Evolutionary conservation across 1,140 invertebrate genomes (phyloP).

Genomic region (Drosophila miranda): DNA sequence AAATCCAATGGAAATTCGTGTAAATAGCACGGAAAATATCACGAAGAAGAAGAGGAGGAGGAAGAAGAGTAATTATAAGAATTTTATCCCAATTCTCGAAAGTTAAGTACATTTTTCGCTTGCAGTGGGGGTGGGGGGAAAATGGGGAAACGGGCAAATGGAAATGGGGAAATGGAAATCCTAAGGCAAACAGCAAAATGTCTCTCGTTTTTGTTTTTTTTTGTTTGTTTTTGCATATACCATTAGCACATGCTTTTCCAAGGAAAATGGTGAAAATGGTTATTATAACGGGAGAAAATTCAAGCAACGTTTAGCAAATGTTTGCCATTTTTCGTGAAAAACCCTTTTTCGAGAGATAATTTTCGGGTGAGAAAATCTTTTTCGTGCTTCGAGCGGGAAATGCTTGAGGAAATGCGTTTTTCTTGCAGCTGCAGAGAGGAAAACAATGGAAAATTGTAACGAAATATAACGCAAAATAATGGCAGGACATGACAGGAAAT

Average conservation of each 20-base stretch:
- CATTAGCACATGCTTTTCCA: neutral
- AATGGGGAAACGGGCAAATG: too few species aligned
- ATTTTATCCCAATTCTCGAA: slow-evolving; percentile 16
- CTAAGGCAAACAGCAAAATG: slow-evolving; percentile 12
- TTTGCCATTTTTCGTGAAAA: slow-evolving; percentile 6
- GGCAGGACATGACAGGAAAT: slow-evolving; percentile 31
- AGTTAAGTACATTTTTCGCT: slow-evolving; percentile 25
- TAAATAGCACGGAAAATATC: slow-evolving; percentile 45
- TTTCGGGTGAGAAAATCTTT: neutral
- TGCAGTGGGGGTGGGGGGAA: too few species aligned
- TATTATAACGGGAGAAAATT: neutral
- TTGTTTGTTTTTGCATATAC: slow-evolving; percentile 14
- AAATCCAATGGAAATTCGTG: slow-evolving; percentile 38
- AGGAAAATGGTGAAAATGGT: neutral
- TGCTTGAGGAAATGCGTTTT: slow-evolving; percentile 54
- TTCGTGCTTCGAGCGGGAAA: slow-evolving; percentile 11
- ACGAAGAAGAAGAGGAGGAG: neutral
- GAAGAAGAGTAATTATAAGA: slow-evolving; percentile 47
- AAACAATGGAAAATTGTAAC: slow-evolving; percentile 31
- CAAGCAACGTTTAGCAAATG: slow-evolving; percentile 8
- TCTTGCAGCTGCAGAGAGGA: slow-evolving; percentile 1
- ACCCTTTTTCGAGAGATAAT: neutral
- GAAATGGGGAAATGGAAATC: slow-evolving; percentile 22
- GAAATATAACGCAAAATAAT: slow-evolving; percentile 40
- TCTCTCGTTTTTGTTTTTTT: slow-evolving; percentile 14